phyloP scores from a whole-genome alignment of 2,888 invertebrate genomes.

The Yponomeuta evonymella region DNA sequence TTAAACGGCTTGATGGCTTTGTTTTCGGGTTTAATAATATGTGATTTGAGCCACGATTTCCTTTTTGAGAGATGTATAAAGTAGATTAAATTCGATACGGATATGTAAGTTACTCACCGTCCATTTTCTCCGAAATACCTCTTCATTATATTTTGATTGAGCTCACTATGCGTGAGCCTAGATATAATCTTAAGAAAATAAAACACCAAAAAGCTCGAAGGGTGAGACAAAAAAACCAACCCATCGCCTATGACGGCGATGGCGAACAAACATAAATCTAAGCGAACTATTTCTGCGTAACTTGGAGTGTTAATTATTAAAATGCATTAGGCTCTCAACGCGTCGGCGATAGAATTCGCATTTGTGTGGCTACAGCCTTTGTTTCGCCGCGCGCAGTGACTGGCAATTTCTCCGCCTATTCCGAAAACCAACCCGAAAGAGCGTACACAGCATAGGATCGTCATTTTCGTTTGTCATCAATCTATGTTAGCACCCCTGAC shows the following conservation, averaged over 20 bases:
- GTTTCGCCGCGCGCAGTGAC: slow-evolving; percentile 58
- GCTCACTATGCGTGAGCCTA: not conserved
- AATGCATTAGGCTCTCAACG: slow-evolving; percentile 65
- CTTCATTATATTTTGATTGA: too few species aligned
- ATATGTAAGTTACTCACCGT: too few species aligned
- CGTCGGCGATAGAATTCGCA: slow-evolving; percentile 57
- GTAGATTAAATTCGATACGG: too few species aligned
- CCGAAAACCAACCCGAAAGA: slow-evolving; percentile 54
- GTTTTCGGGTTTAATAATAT: too few species aligned
- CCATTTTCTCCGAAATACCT: too few species aligned
- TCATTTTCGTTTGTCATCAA: slow-evolving; percentile 76
- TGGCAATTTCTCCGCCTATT: slow-evolving; percentile 57
- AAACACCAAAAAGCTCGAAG: not conserved
- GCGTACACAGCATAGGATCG: slow-evolving; percentile 59
- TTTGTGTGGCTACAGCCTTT: slow-evolving; percentile 51
- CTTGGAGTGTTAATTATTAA: slow-evolving; percentile 57
- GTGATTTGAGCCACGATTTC: too few species aligned
- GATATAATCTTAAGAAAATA: not conserved
- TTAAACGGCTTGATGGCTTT: too few species aligned
- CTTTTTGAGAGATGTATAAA: too few species aligned
- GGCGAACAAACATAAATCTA: not conserved
- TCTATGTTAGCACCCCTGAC: slow-evolving; percentile 74
- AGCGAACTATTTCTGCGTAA: not conserved
- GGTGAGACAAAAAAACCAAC: not conserved
- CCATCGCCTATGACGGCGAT: not conserved